Evolutionary conservation across 2,888 invertebrate species (phyloP).

Genomic region (Eugnorisma glareosa): DNA sequence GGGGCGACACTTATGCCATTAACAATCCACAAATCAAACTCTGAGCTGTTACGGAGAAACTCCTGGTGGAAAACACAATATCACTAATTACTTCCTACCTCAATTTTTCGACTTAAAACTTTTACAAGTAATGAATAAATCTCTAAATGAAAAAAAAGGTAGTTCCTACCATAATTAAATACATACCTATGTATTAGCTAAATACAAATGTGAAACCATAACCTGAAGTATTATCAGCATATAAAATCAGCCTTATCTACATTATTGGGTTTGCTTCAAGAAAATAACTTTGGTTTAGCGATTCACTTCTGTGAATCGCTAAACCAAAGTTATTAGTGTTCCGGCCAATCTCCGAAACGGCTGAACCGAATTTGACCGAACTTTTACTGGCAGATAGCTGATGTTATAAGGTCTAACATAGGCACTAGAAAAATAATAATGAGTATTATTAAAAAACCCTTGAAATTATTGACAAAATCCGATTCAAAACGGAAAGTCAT

Average conservation of each 20-base stretch:
- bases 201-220: neutral
- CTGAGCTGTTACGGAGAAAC: neutral
- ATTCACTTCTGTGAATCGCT: no score
- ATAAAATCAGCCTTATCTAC: conserved; percentile 17
- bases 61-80: neutral
- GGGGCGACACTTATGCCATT: neutral
- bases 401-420: no score
- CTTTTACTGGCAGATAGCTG: no score
- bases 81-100: neutral
- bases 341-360: no score
- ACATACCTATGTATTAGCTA: neutral
- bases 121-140: no score
- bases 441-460: no score
- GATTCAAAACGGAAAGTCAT: no score
- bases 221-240: conserved; percentile 10
- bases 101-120: neutral
- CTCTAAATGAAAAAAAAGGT: no score
- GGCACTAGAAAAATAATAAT: no score
- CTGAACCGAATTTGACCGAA: no score
- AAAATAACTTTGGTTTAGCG: conserved; percentile 1
- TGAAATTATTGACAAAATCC: no score
- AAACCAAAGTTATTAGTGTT: no score
- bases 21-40: neutral
- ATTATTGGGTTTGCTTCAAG: neutral
- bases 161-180: neutral